Conservation (phyloP, 1,140 invertebrate genomes). For the Scaptomyza montana region DNA sequence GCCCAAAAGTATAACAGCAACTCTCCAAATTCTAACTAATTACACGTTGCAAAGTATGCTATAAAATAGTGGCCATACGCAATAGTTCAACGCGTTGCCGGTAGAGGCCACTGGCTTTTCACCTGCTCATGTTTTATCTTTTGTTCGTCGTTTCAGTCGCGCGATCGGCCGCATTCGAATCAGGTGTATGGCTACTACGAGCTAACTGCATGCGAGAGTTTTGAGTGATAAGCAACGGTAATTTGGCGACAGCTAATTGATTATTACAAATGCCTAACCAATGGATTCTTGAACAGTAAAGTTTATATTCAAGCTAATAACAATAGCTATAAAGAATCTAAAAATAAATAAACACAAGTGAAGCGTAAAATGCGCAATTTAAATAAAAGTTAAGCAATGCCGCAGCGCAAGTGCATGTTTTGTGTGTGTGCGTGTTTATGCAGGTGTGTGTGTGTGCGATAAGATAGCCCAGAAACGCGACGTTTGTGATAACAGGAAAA, state of each 20-base stretch:
- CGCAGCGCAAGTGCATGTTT: neutral
- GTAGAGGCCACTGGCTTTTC: conserved; percentile 1
- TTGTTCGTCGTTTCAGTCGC: conserved; percentile 47
- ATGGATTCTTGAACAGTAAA: neutral
- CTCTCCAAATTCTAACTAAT: conserved; percentile 8
- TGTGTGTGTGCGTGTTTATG: neutral
- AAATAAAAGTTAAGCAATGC: conserved; percentile 19
- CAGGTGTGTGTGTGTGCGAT: conserved; percentile 25
- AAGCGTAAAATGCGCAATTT: conserved; percentile 15
- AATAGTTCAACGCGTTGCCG: neutral
- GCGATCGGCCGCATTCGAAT: conserved; percentile 55
- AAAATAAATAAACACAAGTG: conserved; percentile 3
- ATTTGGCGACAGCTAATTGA: conserved; percentile 31
- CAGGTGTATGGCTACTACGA: conserved; percentile 47
- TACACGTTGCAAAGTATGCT: conserved; percentile 6
- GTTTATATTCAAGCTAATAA: neutral
- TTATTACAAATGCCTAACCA: conserved; percentile 3
- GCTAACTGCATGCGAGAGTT: conserved; percentile 12
- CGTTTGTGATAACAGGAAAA: conserved; percentile 27
- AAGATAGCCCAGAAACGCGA: conserved; percentile 43
- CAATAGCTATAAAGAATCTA: neutral
- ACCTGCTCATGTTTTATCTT: conserved; percentile 24
- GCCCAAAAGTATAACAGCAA: conserved; percentile 15
- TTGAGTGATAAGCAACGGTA: conserved; percentile 46
- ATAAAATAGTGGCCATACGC: neutral